Percentiles rank a stretch among this genome's conserved stretches.
These are phyloP conservation scores for Fragum sueziense DNA, from an alignment of 2,888 invertebrate species.

Conservation along the genomic window DNA sequence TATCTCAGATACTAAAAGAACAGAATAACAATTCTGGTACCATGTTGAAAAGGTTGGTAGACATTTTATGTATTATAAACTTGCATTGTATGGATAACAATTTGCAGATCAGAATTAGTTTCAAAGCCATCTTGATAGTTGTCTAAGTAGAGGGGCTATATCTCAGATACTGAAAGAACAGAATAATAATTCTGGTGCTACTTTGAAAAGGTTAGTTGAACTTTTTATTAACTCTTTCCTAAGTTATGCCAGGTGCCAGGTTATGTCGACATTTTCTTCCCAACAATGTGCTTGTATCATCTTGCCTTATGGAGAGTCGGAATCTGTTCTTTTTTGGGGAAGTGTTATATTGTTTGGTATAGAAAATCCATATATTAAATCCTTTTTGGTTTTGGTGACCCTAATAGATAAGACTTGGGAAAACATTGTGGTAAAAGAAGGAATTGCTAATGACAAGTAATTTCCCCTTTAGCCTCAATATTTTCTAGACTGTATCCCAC, in stretches of 20 bases:
- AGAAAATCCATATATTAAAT: too few species aligned
- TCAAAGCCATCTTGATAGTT: constrained; percentile 77
- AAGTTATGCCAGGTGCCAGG: not conserved
- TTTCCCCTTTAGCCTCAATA: too few species aligned
- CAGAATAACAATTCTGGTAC: constrained; percentile 50
- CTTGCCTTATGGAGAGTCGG: too few species aligned
- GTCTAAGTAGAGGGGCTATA: constrained; percentile 75
- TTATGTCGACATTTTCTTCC: not conserved
- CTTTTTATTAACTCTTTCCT: not conserved
- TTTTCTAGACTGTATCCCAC: too few species aligned
- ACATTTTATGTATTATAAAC: too few species aligned
- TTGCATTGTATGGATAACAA: constrained; percentile 52
- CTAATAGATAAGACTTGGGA: too few species aligned
- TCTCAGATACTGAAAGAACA: constrained; percentile 72
- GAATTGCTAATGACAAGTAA: too few species aligned
- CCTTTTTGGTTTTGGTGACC: too few species aligned
- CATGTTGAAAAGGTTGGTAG: constrained; percentile 40
- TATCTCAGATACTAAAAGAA: constrained; percentile 71
- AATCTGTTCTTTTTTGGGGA: too few species aligned
- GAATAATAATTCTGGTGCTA: constrained; percentile 29
- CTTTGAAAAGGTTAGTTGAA: constrained; percentile 39
- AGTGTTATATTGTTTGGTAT: too few species aligned
- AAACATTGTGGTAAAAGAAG: too few species aligned
- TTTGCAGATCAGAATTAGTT: constrained; percentile 67
- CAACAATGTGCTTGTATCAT: too few species aligned